Evolutionary conservation across 2,888 invertebrate species (phyloP).

Genomic region (Invenusta paracnida): DNA sequence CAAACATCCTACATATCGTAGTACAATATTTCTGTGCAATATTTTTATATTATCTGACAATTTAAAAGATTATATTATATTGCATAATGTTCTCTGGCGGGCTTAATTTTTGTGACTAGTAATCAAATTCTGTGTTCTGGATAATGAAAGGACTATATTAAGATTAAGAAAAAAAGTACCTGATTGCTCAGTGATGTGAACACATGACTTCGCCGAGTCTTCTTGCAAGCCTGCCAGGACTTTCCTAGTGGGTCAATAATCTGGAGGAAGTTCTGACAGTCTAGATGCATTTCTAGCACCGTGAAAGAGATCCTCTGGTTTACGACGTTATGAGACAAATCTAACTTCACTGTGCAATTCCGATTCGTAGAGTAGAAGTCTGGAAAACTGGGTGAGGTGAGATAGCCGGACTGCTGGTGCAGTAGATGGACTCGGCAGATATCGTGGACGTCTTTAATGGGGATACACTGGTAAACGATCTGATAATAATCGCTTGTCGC

Average conservation of each 20-base stretch:
- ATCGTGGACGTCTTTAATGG: constrained; percentile 10
- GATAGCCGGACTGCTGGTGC: not conserved
- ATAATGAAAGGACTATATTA: too few species aligned
- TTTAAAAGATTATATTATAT: too few species aligned
- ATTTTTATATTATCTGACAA: too few species aligned
- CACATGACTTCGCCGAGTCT: constrained; percentile 34
- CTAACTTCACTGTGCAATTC: constrained; percentile 17
- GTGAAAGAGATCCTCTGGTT: constrained; percentile 28
- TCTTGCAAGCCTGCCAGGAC: constrained; percentile 32
- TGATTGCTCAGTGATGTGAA: constrained; percentile 35
- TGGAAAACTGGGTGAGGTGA: constrained; percentile 25
- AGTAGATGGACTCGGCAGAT: constrained; percentile 14
- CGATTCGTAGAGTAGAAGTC: not conserved
- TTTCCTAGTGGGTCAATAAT: constrained; percentile 30
- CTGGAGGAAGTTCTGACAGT: constrained; percentile 30
- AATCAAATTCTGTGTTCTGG: too few species aligned
- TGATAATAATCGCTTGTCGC: constrained; percentile 36
- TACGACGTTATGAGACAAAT: constrained; percentile 27
- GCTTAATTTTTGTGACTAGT: too few species aligned
- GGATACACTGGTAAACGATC: constrained; percentile 37
- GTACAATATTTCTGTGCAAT: too few species aligned
- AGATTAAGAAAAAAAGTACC: too few species aligned
- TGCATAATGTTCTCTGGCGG: too few species aligned
- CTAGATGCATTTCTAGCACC: constrained; percentile 34
- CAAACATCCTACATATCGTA: too few species aligned